phyloP scores from a whole-genome alignment of 2,797 vertebrate genomes.

The Carduelis carduelis region DNA sequence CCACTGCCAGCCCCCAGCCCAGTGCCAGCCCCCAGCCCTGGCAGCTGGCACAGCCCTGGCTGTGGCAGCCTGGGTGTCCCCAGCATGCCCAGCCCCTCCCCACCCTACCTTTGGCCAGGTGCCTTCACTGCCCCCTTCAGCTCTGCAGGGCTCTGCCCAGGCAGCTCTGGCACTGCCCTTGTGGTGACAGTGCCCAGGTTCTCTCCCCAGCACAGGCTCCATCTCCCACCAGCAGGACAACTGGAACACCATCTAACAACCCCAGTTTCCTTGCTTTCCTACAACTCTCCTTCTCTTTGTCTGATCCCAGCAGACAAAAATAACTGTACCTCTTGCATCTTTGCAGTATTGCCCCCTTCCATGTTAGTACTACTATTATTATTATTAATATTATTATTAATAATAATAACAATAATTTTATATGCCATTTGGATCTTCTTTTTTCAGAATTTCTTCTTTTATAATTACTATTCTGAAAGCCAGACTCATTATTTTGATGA shows the following conservation, averaged over 20 bases:
- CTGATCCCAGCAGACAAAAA: neutral
- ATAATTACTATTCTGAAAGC: neutral
- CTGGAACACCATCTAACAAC: neutral
- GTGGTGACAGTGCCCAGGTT: fast-evolving
- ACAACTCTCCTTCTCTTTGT: neutral
- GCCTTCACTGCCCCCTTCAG: fast-evolving
- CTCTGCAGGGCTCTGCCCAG: neutral
- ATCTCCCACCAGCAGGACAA: fast-evolving
- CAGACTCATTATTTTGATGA: neutral
- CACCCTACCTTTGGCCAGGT: fast-evolving
- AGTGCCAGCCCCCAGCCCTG: too few relatives aligned
- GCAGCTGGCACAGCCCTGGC: too few relatives aligned
- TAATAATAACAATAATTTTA: neutral
- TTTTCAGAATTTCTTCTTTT: neutral
- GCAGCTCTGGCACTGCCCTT: neutral
- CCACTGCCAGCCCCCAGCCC: too few relatives aligned
- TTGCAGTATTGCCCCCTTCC: neutral
- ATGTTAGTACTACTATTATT: neutral
- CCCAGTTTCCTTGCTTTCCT: neutral
- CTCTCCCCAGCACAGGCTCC: neutral
- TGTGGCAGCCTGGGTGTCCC: neutral
- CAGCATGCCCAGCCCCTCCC: neutral
- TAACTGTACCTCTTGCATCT: neutral
- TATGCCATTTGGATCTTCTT: neutral
- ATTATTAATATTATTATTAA: neutral